Evolutionary conservation across 2,888 invertebrate genomes (phyloP).

Genomic region (Drosophila kuntzei): DNA sequence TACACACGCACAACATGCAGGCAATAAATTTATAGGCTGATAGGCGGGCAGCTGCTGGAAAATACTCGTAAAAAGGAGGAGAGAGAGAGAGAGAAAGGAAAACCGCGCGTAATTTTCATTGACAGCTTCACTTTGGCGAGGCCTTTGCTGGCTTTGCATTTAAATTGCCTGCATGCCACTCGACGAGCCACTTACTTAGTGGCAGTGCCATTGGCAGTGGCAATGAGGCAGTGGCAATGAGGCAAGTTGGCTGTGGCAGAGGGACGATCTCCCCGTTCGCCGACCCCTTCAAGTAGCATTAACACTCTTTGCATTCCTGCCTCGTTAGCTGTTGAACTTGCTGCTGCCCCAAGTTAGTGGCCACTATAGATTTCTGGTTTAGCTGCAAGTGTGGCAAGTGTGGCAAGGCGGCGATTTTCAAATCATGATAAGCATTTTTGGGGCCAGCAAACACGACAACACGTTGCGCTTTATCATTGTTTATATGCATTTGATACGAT

Average conservation of each 20-base stretch:
- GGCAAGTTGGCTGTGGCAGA: conserved; percentile 7
- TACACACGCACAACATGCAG: conserved; percentile 55
- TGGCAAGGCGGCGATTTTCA: conserved; percentile 49
- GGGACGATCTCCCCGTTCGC: background rate
- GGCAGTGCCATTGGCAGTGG: background rate
- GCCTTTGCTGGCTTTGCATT: conserved; percentile 63
- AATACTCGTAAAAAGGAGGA: conserved; percentile 8
- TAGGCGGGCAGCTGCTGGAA: conserved; percentile 14
- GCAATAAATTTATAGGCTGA: conserved; percentile 65
- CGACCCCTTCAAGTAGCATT: conserved; percentile 39
- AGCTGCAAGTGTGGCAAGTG: conserved; percentile 8
- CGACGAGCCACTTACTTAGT: conserved; percentile 47
- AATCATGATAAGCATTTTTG: conserved; percentile 66
- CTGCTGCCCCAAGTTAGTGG: conserved; percentile 50
- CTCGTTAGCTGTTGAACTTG: conserved; percentile 71
- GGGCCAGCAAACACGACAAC: conserved; percentile 35
- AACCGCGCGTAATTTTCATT: conserved; percentile 75
- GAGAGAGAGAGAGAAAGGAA: conserved; percentile 27
- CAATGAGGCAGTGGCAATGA: background rate
- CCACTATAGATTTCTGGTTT: conserved; percentile 55
- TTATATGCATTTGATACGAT: conserved; percentile 46
- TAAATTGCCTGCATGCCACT: conserved; percentile 77
- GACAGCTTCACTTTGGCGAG: conserved; percentile 73
- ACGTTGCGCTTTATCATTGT: conserved; percentile 62
- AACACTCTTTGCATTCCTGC: conserved; percentile 70